Evolutionary conservation across 1,140 invertebrate genomes (phyloP), one percentile per base, ranked within the genome.

Genomic region (Pogonus chalceus): DNA sequence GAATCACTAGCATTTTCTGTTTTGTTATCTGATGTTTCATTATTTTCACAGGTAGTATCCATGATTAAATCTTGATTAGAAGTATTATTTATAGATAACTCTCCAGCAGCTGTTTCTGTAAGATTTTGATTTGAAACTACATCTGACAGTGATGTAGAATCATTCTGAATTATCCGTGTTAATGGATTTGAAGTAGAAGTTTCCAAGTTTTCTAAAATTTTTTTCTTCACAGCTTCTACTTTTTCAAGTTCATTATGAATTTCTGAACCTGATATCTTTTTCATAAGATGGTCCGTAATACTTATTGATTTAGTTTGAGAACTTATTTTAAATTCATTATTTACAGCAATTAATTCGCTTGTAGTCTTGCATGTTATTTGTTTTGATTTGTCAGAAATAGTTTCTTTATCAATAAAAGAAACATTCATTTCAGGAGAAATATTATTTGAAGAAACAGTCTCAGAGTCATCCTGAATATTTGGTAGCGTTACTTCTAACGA

Each of bases 271-370:
- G 21, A 4, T 24, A 26, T 24, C 9, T 50, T 50, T n/a, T 64
- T 61, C 12, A 65, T 66, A n/a, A 66, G 51, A 48, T 56, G 56
- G 47, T 67, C 65, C 9, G 57, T 39, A n/a, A 64, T 63, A 51
- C 58, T 64, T 23, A 57, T 12, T 2, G 16, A 31, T 54, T 61
- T 62, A 26, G 48, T 64, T 16, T 58, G 53, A 20, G 62, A 59
- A 10, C 39, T 43, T 47, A 51, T 23, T 31, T 20, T 31, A 24
- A 52, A 46, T 48, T 56, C 54, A 16, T n/a, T 26, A 21, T 56
- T 52, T 22, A 20, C 35, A 49, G 35, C 35, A 20, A 22, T n/a
- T 51, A 51, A 31, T n/a, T 51, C 49, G 4, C 22, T 50, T 2
- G 61, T 54, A 51, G 58, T 61, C 16, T 62, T 56, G 39, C 62